Conservation (phyloP, 2,797 vertebrate genomes). For the Notolabrus celidotus region DNA sequence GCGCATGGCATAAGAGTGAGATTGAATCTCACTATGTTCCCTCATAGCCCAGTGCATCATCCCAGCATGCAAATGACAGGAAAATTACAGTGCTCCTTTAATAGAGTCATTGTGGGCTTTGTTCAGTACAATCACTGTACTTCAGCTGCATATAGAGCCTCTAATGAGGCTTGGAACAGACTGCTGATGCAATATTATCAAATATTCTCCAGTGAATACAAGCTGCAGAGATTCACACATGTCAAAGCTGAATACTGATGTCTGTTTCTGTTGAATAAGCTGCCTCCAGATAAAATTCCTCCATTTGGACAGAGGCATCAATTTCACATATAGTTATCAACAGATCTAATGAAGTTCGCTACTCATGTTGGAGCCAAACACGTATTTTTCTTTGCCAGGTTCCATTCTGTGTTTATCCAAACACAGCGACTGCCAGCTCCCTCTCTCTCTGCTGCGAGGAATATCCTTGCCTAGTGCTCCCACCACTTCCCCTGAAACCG, state of each 20-base stretch:
- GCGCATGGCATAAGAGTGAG: slow-evolving; percentile 42
- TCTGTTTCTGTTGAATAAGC: slow-evolving; percentile 20
- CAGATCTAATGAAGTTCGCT: slow-evolving; percentile 59
- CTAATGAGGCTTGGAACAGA: slow-evolving; percentile 62
- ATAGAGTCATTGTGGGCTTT: slow-evolving; percentile 34
- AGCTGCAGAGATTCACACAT: slow-evolving; percentile 43
- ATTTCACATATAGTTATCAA: slow-evolving; percentile 60
- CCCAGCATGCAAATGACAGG: slow-evolving; percentile 55
- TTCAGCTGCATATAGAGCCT: slow-evolving; percentile 27
- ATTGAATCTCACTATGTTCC: slow-evolving; percentile 45
- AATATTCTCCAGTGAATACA: slow-evolving; percentile 31
- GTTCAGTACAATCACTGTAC: slow-evolving; percentile 29
- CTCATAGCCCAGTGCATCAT: slow-evolving; percentile 30
- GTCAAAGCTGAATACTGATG: slow-evolving; percentile 45
- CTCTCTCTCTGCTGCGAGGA: slow-evolving; percentile 36
- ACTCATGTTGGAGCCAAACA: slow-evolving; percentile 24
- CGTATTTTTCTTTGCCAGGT: slow-evolving; percentile 38
- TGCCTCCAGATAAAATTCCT: slow-evolving; percentile 45
- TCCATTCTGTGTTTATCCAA: slow-evolving; percentile 52
- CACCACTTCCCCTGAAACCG: slow-evolving; percentile 44
- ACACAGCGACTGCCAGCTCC: slow-evolving; percentile 62
- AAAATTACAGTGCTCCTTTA: slow-evolving; percentile 41
- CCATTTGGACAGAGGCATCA: slow-evolving; percentile 43
- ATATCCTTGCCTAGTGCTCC: slow-evolving; percentile 62
- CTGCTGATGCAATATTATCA: slow-evolving; percentile 39